Base-by-base conservation (phyloP, 2,797 vertebrate genomes). In the Kryptopterus vitreolus region DNA sequence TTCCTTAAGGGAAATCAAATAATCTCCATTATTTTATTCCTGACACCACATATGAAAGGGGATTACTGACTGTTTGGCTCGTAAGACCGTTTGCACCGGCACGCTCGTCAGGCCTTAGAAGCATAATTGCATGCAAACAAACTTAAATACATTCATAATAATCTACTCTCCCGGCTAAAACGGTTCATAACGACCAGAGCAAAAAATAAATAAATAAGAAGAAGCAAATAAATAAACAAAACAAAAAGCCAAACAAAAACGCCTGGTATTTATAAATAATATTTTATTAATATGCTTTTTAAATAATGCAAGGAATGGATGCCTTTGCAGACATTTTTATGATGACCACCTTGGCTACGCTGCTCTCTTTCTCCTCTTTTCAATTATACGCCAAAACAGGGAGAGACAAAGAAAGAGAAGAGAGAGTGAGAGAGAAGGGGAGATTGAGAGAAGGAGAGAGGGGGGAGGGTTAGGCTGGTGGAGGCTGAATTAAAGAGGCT, bases 401-500 rank as follows among this genome's bases (percentile, higher is more conserved):
- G 59, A 73, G 72, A 59, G 65, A 15, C 33, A 81, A 87, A 81
- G 85, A 38, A 86, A 86, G 87, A 77, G 85, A 55, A 89, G 87
- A 89, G 85, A 87, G 84, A 50, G 35, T 57, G 43, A 73, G 33
- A 81, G 69, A 26, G 61, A 75, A 58, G 58, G 66, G 13, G 69
- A 69, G 53, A 77, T 26, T 74, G 77, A 77, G 74, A 55, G 61
- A 80, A 59, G 77, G 82, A 77, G 81, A 77, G 53, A 85, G 72
- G 68, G 35, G 48, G 59, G 80, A 76, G 71, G 76, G 78, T 58
- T 83, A 77, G 72, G 83, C 43, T 65, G 89, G 92, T 84, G 88
- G 74, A 92, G 90, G 92, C 88, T 91, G 89, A 94, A 94, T 94
- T 92, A 94, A 92, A 93, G 90, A 93, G 94, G 92, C 91, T 94